These are phyloP conservation scores for Halcyon leucocephala DNA, from an alignment of 2,797 vertebrate genomes.

Conservation along the genomic window DNA sequence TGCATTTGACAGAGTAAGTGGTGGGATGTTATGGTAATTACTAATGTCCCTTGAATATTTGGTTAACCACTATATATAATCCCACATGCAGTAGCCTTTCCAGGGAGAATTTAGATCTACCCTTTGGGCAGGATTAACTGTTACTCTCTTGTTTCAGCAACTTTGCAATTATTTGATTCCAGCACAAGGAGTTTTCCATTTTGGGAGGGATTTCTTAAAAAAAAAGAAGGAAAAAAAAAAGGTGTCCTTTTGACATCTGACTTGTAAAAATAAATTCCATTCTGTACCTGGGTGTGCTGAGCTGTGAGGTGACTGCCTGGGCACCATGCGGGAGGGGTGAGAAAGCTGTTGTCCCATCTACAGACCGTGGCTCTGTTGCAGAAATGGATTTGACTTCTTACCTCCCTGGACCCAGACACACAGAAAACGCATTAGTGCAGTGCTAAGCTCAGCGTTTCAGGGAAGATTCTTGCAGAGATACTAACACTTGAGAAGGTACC, in stretches of 20 bases:
- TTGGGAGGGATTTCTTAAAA: neutral
- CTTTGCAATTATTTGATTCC: slow-evolving; percentile 74
- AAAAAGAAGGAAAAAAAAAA: neutral
- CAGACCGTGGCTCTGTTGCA: neutral
- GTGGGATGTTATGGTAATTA: slow-evolving; percentile 73
- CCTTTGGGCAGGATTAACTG: slow-evolving; percentile 74
- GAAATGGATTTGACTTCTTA: neutral
- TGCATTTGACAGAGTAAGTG: slow-evolving; percentile 71
- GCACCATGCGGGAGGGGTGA: neutral
- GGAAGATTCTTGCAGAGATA: neutral
- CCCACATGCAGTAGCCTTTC: slow-evolving; percentile 70
- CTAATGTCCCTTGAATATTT: slow-evolving; percentile 78
- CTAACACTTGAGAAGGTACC: neutral
- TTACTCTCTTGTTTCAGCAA: slow-evolving; percentile 77
- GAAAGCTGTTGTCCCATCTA: neutral
- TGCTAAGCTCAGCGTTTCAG: neutral
- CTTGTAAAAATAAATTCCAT: neutral
- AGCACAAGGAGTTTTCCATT: slow-evolving; percentile 71
- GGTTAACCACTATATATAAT: slow-evolving; percentile 73
- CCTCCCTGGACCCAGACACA: neutral
- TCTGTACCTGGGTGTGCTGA: neutral
- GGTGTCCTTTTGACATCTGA: slow-evolving; percentile 29
- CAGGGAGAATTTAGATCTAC: slow-evolving; percentile 76
- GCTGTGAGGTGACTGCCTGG: neutral
- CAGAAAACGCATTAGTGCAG: neutral